Conservation (phyloP, 2,113 vertebrate genomes). For the Prolemur simus region DNA sequence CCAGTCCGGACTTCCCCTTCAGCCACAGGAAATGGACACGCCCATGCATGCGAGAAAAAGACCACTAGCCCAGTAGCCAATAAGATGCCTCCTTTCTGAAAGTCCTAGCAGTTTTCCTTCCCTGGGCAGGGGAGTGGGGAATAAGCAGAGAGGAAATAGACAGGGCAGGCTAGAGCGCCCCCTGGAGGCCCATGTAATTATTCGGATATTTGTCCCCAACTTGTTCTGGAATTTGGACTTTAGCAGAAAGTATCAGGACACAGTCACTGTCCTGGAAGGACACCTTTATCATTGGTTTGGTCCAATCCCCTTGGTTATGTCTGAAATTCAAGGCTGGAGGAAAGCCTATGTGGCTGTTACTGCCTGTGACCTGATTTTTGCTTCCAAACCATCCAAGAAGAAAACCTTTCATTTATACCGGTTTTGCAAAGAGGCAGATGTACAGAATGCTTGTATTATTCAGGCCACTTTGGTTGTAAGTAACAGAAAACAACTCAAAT, state of each 20-base stretch:
- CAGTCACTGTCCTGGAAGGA: background rate
- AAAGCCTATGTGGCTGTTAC: background rate
- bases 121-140: background rate
- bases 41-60: background rate
- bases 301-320: background rate
- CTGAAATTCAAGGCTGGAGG: background rate
- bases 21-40: background rate
- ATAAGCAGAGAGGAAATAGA: background rate
- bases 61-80: background rate
- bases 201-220: background rate
- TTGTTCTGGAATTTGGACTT: background rate
- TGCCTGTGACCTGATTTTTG: background rate
- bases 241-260: background rate
- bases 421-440: constrained; percentile 5
- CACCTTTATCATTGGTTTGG: background rate
- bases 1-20: background rate
- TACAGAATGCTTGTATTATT: background rate
- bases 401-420: background rate
- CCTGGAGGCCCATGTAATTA: background rate
- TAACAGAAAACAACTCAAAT: background rate
- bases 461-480: background rate
- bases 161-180: background rate
- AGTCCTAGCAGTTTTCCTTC: background rate
- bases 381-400: background rate
- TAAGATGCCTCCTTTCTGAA: background rate